Percentiles rank a stretch among this genome's conserved stretches.
Evolutionary conservation across 1,140 invertebrate species (phyloP).

Genomic region (Papilio machaon): DNA sequence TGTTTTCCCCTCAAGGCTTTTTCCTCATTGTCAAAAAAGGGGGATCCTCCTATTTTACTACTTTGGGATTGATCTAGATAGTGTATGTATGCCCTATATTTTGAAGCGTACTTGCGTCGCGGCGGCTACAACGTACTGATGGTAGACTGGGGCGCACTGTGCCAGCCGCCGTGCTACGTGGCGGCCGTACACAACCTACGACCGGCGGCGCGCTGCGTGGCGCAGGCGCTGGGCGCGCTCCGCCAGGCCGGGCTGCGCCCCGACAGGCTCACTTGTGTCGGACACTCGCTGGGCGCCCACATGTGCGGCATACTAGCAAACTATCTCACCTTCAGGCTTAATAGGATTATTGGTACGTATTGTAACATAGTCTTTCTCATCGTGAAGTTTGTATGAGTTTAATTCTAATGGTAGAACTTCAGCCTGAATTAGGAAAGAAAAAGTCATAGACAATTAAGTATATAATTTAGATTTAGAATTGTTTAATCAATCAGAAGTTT

Average conservation of each 20-base stretch:
- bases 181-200: conserved; percentile 87
- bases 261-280: conserved; percentile 86
- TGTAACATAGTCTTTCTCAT: conserved; percentile 20
- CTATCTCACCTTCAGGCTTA: conserved; percentile 71
- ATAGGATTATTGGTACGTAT: conserved; percentile 70
- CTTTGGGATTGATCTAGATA: too few species aligned
- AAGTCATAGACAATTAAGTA: too few species aligned
- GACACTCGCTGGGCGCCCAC: conserved; percentile 89
- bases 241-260: conserved; percentile 84
- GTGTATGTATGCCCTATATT: background rate
- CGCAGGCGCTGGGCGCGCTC: conserved; percentile 83
- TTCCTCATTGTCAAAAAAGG: too few species aligned
- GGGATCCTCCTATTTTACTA: too few species aligned
- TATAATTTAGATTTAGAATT: too few species aligned
- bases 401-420: too few species aligned
- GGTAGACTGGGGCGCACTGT: conserved; percentile 87
- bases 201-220: conserved; percentile 86
- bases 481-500: background rate
- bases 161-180: conserved; percentile 87
- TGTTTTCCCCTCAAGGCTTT: too few species aligned
- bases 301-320: conserved; percentile 89
- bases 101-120: conserved; percentile 85
- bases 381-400: too few species aligned
- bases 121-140: conserved; percentile 89
- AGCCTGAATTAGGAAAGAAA: too few species aligned